Evolutionary conservation across 2,113 vertebrate genomes (phyloP).

Genomic region (Alligator sinensis): DNA sequence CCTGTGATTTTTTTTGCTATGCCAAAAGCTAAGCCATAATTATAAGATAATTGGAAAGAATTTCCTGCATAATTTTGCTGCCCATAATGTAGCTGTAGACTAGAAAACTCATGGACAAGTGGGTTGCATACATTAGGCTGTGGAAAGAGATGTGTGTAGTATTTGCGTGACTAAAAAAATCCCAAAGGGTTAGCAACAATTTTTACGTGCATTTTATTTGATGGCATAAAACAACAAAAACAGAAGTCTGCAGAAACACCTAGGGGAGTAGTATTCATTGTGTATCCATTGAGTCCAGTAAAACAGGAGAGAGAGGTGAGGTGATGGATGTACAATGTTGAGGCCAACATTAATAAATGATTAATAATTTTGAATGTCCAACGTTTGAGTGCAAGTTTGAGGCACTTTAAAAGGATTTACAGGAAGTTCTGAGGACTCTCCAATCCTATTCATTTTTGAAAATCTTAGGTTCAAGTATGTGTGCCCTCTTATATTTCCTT

Average conservation of each 20-base stretch:
- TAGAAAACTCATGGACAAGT: neutral
- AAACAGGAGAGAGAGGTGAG: neutral
- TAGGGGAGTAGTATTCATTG: neutral
- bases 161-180: neutral
- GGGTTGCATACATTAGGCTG: neutral
- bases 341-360: no score
- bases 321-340: no score
- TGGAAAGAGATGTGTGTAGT: neutral
- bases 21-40: neutral
- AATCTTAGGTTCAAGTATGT: no score
- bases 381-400: no score
- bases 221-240: neutral
- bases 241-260: neutral
- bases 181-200: neutral
- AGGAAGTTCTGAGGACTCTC: no score
- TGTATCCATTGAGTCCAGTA: neutral
- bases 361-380: no score
- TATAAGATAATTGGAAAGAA: neutral
- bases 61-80: neutral
- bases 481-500: no score
- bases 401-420: no score
- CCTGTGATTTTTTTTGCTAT: neutral
- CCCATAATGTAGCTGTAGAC: neutral
- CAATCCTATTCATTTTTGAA: no score
- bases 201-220: neutral